Evolutionary conservation across 2,113 vertebrate genomes (phyloP).

Genomic region (Cichladusa arquata): DNA sequence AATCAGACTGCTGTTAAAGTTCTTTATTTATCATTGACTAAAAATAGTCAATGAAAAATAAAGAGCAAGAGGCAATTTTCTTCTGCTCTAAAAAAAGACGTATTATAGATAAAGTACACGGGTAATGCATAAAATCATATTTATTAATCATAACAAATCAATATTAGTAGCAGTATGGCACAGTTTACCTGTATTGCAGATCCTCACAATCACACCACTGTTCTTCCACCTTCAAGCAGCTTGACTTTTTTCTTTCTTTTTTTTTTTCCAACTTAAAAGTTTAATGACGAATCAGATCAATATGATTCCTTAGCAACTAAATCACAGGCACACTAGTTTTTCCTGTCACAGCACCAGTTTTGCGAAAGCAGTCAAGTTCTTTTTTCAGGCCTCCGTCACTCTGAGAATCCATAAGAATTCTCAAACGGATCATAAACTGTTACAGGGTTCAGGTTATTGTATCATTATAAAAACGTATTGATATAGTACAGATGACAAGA

Average conservation of each 20-base stretch:
- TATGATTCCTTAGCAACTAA: conserved; percentile 74
- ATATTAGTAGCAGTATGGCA: conserved; percentile 2
- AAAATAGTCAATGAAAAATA: conserved; percentile 65
- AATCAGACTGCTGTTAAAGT: conserved; percentile 41
- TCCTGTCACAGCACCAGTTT: conserved; percentile 72
- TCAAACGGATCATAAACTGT: conserved; percentile 78
- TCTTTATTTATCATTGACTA: conserved; percentile 71
- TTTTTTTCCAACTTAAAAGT: conserved; percentile 71
- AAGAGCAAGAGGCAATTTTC: conserved; percentile 56
- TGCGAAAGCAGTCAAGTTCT: conserved; percentile 74
- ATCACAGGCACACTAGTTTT: conserved; percentile 69
- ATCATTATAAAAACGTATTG: conserved; percentile 79
- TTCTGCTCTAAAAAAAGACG: conserved; percentile 38
- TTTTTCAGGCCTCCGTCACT: conserved; percentile 71
- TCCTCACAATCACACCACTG: conserved; percentile 28
- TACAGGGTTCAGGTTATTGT: conserved; percentile 77
- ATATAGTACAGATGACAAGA: conserved; percentile 73
- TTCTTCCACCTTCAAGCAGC: conserved; percentile 27
- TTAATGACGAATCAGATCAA: conserved; percentile 74
- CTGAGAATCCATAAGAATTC: conserved; percentile 79
- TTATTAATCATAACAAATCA: conserved; percentile 63
- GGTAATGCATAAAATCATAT: conserved; percentile 49
- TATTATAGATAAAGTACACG: not conserved
- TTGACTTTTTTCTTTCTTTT: not conserved
- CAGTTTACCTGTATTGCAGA: conserved; percentile 40